These are phyloP conservation scores for Drosophila vallismaia DNA, from an alignment of 2,888 invertebrate genomes.

Conservation along the genomic window DNA sequence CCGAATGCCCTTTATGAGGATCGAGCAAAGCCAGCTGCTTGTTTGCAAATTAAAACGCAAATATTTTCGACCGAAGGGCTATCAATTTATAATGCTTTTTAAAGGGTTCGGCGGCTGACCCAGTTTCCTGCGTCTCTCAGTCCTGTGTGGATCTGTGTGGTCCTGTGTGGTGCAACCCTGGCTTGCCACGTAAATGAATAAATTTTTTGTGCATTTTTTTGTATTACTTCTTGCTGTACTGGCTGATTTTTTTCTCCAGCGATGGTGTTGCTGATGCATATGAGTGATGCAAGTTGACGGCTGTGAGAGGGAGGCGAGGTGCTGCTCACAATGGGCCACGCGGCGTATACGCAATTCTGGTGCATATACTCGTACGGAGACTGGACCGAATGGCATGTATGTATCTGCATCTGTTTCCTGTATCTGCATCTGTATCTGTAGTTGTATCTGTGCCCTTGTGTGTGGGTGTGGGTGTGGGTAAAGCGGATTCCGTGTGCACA, in stretches of 20 bases:
- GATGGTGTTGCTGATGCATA: slow-evolving; percentile 52
- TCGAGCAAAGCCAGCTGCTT: slow-evolving; percentile 1
- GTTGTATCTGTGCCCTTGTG: background rate
- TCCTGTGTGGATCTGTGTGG: slow-evolving; percentile 17
- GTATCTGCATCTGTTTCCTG: slow-evolving; percentile 22
- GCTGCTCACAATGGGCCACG: slow-evolving; percentile 72
- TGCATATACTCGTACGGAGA: slow-evolving; percentile 28
- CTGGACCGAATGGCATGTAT: slow-evolving; percentile 47
- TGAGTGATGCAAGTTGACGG: slow-evolving; percentile 67
- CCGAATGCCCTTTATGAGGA: slow-evolving; percentile 16
- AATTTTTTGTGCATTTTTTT: slow-evolving; percentile 58
- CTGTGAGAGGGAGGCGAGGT: slow-evolving; percentile 48
- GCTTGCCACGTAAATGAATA: slow-evolving; percentile 64
- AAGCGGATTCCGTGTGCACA: slow-evolving; percentile 66
- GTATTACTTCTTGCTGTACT: slow-evolving; percentile 26
- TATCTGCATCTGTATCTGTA: background rate
- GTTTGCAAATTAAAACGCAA: slow-evolving; percentile 30
- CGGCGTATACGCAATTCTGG: slow-evolving; percentile 65
- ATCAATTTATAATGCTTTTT: slow-evolving; percentile 40
- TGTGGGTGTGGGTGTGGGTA: slow-evolving; percentile 23
- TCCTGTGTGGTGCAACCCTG: slow-evolving; percentile 53
- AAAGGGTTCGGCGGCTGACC: slow-evolving; percentile 41
- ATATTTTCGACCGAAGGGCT: slow-evolving; percentile 15
- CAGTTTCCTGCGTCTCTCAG: slow-evolving; percentile 34
- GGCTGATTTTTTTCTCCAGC: slow-evolving; percentile 4